These are phyloP conservation scores for Syngnathus floridae DNA, from an alignment of 2,113 vertebrate genomes.

Conservation along the genomic window DNA sequence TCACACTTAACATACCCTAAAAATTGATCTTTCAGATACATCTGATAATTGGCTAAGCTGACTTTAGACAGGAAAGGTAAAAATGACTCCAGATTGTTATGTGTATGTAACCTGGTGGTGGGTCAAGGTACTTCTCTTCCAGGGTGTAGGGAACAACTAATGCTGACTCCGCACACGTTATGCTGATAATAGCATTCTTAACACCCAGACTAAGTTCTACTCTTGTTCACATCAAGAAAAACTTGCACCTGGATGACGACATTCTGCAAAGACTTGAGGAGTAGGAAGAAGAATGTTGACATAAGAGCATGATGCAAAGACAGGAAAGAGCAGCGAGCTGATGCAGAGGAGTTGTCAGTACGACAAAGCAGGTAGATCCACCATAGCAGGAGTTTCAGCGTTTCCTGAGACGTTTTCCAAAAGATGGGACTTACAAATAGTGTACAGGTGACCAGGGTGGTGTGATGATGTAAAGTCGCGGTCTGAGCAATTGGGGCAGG, in stretches of 20 bases:
- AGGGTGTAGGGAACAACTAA: background rate
- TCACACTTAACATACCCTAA: background rate
- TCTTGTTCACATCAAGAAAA: background rate
- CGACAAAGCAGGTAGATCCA: background rate
- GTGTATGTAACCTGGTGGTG: background rate
- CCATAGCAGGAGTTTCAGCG: background rate
- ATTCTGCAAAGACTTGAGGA: background rate
- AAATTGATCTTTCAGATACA: background rate
- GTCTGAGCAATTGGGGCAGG: slow-evolving; percentile 33
- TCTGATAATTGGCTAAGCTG: background rate
- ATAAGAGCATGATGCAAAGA: background rate
- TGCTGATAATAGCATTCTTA: background rate
- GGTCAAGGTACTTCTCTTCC: background rate
- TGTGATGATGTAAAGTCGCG: slow-evolving; percentile 46
- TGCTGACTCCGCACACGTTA: background rate
- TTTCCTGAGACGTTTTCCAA: background rate
- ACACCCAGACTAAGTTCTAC: background rate
- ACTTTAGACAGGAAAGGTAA: background rate
- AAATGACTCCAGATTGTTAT: background rate
- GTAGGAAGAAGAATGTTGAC: background rate
- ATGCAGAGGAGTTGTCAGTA: background rate
- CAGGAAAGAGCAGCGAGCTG: background rate
- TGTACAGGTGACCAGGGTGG: slow-evolving; percentile 9
- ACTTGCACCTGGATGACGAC: background rate
- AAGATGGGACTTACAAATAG: background rate